A percentile compares a stretch with the other conserved stretches of the same genome.
Evolutionary conservation across 2,113 vertebrate genomes (phyloP).

Genomic region (Xenopus borealis): DNA sequence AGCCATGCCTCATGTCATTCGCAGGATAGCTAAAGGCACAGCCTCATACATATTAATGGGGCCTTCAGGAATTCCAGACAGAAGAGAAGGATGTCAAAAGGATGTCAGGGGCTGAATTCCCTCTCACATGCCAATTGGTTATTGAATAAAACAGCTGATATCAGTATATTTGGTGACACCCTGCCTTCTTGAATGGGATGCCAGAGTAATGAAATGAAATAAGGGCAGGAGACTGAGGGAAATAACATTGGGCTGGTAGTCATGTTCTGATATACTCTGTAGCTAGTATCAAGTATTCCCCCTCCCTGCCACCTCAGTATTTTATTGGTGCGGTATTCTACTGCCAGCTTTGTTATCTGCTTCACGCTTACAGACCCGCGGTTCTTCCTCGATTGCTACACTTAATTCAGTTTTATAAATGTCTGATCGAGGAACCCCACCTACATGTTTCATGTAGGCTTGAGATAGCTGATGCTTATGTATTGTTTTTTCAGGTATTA

Average conservation of each 20-base stretch:
- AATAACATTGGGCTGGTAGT: conserved; percentile 14
- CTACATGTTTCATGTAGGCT: too few relatives aligned
- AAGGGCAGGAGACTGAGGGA: conserved; percentile 21
- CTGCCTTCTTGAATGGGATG: conserved; percentile 26
- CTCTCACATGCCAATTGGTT: conserved; percentile 42
- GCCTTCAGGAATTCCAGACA: conserved; percentile 27
- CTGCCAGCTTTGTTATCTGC: too few relatives aligned
- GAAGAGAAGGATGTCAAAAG: conserved; percentile 38
- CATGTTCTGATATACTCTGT: not conserved
- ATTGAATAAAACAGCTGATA: conserved; percentile 40
- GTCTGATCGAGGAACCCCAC: too few relatives aligned
- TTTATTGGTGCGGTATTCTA: too few relatives aligned
- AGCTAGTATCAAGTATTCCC: too few relatives aligned
- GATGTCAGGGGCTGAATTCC: conserved; percentile 35
- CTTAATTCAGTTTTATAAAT: too few relatives aligned
- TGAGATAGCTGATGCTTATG: too few relatives aligned
- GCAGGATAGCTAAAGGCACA: conserved; percentile 13
- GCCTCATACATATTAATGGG: conserved; percentile 41
- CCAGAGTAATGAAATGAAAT: conserved; percentile 29
- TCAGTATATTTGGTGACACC: conserved; percentile 38
- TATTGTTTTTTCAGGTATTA: too few relatives aligned
- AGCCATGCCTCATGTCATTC: conserved; percentile 19
- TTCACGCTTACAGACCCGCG: too few relatives aligned
- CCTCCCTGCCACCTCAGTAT: too few relatives aligned
- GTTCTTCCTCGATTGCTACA: too few relatives aligned